Base-by-base conservation (phyloP, 2,888 invertebrate species). In the Clostera curtula region DNA sequence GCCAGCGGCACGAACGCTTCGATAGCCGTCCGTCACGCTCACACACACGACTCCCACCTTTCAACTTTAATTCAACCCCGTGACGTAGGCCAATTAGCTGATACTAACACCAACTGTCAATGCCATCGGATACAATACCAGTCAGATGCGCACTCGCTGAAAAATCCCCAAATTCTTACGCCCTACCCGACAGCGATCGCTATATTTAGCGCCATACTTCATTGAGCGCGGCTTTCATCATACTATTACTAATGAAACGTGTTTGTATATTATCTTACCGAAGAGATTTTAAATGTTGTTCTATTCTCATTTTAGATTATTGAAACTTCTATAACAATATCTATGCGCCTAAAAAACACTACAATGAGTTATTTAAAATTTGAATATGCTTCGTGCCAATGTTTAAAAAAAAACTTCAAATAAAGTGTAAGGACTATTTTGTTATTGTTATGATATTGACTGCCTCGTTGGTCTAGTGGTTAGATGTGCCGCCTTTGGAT, bases 21-120 rank as follows among this genome's bases (percentile, higher is more conserved):
- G 50, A 60, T 44, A 47, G 41, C 50, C 56, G 45, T 40, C 60
- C 55, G 56, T 72, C 71, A 60, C 77, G 57, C 68, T 74, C 75
- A 41, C 69, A 63, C 74, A 57, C 56, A 37, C 38, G 28, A 46
- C 37, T 29, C 29, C 22, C 12, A 24, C 43, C 13, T 25, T 12
- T 6, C 38, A 43, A 41, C 39, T 34, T 37, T 26, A 36, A 28
- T 44, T 47, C 40, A 31, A 40, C 39, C 47, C 30, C 25, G 38
- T 34, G 45, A 36, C 40, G 37, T 53, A 44, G 50, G 60, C 56
- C 44, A 42, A 43, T 50, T 51, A 40, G 47, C 48, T 40, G 45
- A 38, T 49, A 42, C 36, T 49, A 40, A 14, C 14, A 44, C 43
- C 49, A 48, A 51, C 31, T 51, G 55, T 61, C 61, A 56, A 65